Percentiles rank a stretch among this genome's conserved stretches.
Evolutionary conservation across 2,888 invertebrate species (phyloP).

Genomic region (Dynastes grantii): DNA sequence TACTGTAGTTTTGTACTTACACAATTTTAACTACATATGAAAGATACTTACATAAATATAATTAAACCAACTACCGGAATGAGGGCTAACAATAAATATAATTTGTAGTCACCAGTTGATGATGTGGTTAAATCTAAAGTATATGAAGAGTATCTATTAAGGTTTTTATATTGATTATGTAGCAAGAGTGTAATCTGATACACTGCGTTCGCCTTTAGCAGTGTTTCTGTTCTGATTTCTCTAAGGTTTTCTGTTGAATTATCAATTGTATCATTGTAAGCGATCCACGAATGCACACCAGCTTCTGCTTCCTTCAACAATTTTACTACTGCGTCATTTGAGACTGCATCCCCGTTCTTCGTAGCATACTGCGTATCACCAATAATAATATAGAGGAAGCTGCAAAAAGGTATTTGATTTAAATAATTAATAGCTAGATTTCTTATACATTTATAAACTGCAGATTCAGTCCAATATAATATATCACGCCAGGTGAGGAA

Average conservation of each 20-base stretch:
- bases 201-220: not conserved
- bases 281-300: not conserved
- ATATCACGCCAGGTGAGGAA: too few relatives aligned
- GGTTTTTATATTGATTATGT: constrained; percentile 17
- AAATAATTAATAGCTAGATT: too few relatives aligned
- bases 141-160: not conserved
- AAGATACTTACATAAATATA: constrained; percentile 15
- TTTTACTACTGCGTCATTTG: not conserved
- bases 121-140: not conserved
- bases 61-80: constrained; percentile 4
- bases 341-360: not conserved
- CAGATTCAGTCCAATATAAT: too few relatives aligned
- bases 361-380: too few relatives aligned
- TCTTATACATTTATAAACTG: too few relatives aligned
- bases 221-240: not conserved
- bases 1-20: too few relatives aligned
- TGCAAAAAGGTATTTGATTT: too few relatives aligned
- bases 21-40: not conserved
- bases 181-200: not conserved
- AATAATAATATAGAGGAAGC: too few relatives aligned
- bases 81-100: not conserved
- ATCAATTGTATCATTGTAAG: not conserved
- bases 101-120: not conserved
- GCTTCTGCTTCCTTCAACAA: not conserved
- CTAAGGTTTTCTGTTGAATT: too few relatives aligned